Percentiles rank a stretch among this genome's conserved stretches.
These are phyloP conservation scores for Melolontha melolontha DNA, from an alignment of 2,888 invertebrate genomes.

Conservation along the genomic window DNA sequence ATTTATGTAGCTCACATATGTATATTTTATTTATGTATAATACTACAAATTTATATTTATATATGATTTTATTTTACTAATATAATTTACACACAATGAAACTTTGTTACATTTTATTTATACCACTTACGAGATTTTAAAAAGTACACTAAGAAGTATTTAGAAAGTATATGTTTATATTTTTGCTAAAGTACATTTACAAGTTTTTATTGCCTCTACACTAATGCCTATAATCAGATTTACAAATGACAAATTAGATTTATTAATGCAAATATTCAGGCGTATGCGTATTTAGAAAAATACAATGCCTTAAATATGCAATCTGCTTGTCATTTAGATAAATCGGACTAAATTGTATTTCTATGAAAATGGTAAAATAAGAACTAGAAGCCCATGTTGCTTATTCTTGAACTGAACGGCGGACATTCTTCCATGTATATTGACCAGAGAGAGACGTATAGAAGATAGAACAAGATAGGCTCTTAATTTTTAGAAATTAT, in stretches of 20 bases:
- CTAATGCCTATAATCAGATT: conserved; percentile 44
- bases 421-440: conserved; percentile 44
- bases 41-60: no score
- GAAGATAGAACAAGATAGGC: conserved; percentile 35
- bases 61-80: no score
- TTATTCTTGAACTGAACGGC: conserved; percentile 47
- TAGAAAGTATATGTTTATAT: no score
- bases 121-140: no score
- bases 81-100: no score
- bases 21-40: no score
- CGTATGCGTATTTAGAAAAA: background rate
- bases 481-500: conserved; percentile 31
- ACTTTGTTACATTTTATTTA: no score
- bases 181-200: no score
- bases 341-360: conserved; percentile 7
- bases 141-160: no score
- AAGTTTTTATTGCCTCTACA: conserved; percentile 50
- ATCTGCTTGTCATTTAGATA: background rate
- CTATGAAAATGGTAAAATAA: conserved; percentile 25
- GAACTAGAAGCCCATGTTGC: conserved; percentile 47
- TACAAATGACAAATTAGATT: conserved; percentile 22
- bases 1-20: no score
- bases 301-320: no score
- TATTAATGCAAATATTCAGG: background rate
- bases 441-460: conserved; percentile 46